Evolutionary conservation across 2,888 invertebrate genomes (phyloP), one percentile per base, ranked within the genome.

Genomic region (Acanthopleura granulata): DNA sequence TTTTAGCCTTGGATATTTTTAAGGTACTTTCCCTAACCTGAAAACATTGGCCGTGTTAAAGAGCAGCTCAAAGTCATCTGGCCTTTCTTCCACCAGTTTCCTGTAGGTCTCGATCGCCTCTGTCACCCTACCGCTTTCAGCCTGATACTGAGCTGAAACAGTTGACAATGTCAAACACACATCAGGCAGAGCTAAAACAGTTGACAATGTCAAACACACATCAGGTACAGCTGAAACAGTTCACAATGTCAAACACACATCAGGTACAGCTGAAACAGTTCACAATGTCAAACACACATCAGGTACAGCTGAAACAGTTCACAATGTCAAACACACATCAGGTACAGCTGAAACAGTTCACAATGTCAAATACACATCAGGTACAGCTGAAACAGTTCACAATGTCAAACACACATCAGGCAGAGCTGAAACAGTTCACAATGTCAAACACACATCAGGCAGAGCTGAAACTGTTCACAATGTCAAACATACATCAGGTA

Each of bases 1-100:
- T n/a, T 3, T 18, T 3, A 9, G 57, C 1, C 57, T 57, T 57
- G n/a, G n/a, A n/a, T 3, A n/a, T n/a, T n/a, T n/a, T n/a, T n/a
- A n/a, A n/a, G 12, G 22, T 22, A 57, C n/a, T 57, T n/a, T 57
- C 4, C 22, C 74, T 71, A 78, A 89, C 89, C 97, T 92, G 82
- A 97, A 92, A 0, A 96, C 95, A 49, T 96, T 95, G 51, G 97
- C 98, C 22, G 97, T 96, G 50, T 95, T 95, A 79, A 97, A 95
- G 30, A 95, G 94, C 70, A 97, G 92, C 79, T 95, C 94, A 90
- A 96, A 95, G 89, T 97, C 96, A 51, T 93, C 92, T 0, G 96
- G 95, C 71, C 94, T 93, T 76, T 96, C 91, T 83, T 94, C 93
- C 0, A 96, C 95, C 0, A 97, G 96, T 76, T 93, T 92, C 73